A percentile compares a stretch with the other conserved stretches of the same genome.
These are phyloP conservation scores for Buathra laborator DNA, from an alignment of 2,888 invertebrate species.

Conservation along the genomic window DNA sequence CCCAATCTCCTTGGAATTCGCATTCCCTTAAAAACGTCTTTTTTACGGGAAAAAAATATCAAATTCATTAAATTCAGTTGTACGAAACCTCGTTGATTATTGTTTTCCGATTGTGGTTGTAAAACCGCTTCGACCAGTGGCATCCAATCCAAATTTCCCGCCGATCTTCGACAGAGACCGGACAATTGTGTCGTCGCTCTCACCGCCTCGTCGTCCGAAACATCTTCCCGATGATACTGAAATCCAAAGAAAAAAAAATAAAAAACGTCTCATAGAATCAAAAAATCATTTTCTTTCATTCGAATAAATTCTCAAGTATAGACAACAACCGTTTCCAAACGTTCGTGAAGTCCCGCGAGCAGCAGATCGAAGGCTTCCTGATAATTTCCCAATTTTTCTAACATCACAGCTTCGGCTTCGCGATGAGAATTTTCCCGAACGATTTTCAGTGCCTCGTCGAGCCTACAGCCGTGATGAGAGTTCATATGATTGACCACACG, in stretches of 20 bases:
- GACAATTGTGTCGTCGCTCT: slow-evolving; percentile 79
- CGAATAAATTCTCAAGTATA: neutral
- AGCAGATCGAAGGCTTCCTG: slow-evolving; percentile 90
- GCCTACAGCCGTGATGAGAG: slow-evolving; percentile 86
- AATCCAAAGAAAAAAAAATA: slow-evolving; percentile 7
- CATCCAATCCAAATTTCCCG: slow-evolving; percentile 83
- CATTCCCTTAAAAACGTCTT: no score
- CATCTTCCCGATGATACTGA: slow-evolving; percentile 73
- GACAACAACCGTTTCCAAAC: slow-evolving; percentile 77
- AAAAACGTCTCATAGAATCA: neutral
- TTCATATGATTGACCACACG: slow-evolving; percentile 80
- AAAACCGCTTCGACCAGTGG: slow-evolving; percentile 82
- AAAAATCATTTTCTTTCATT: neutral
- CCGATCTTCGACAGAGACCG: slow-evolving; percentile 82
- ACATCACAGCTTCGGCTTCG: slow-evolving; percentile 90
- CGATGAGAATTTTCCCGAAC: slow-evolving; percentile 88
- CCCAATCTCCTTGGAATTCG: no score
- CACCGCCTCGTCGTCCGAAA: slow-evolving; percentile 77
- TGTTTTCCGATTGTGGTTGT: slow-evolving; percentile 76
- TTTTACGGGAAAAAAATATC: no score
- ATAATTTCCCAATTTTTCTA: slow-evolving; percentile 92
- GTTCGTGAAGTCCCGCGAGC: slow-evolving; percentile 84
- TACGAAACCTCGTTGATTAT: slow-evolving; percentile 74
- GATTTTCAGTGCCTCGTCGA: slow-evolving; percentile 89
- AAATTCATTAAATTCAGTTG: no score